Base-by-base conservation (phyloP, 2,888 invertebrate species). In the Hedychridium roseum region DNA sequence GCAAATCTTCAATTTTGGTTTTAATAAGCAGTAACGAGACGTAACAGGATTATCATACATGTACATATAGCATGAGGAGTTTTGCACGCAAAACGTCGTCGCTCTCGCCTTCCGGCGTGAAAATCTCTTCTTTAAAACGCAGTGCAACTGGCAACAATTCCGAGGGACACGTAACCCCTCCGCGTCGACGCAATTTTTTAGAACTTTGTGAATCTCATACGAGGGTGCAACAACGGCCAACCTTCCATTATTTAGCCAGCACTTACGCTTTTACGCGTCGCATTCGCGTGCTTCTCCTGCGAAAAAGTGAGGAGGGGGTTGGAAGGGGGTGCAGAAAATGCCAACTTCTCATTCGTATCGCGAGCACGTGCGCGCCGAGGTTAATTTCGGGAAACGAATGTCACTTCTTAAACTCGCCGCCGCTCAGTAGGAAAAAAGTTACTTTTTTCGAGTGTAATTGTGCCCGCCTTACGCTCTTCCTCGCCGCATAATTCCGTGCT, bases 331-430 rank as follows among this genome's bases (percentile, higher is more conserved):
- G 31, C 28, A 26, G 38, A 43, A 56, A 50, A 54, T 50, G 51
- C 50, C 44, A 43, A 34, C n/a, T n/a, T n/a, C n/a, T n/a, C 61
- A 67, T 73, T 71, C 67, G 60, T 64, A 70, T 66, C 60, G 50
- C 49, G 57, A 52, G 50, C 66, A 60, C 70, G 68, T 63, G 63
- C 61, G 38, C 28, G 43, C 34, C 48, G 20, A 59, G 63, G 55
- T 64, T 67, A 67, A 68, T 67, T 68, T 63, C 60, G 57, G 55
- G 60, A 70, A 73, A 74, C 67, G 65, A 68, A 74, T 71, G 73
- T 57, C 63, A 55, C 55, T 63, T 59, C 56, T 59, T 67, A 60
- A 66, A 54, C 58, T 44, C 50, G 44, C 14, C 42, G 36, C 28
- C 18, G 6, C 21, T 26, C 7, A 4, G 31, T 9, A 31, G 17